Evolutionary conservation across 2,113 vertebrate species (phyloP), one percentile per base, ranked within the genome.

Genomic region (Oenanthe melanoleuca): DNA sequence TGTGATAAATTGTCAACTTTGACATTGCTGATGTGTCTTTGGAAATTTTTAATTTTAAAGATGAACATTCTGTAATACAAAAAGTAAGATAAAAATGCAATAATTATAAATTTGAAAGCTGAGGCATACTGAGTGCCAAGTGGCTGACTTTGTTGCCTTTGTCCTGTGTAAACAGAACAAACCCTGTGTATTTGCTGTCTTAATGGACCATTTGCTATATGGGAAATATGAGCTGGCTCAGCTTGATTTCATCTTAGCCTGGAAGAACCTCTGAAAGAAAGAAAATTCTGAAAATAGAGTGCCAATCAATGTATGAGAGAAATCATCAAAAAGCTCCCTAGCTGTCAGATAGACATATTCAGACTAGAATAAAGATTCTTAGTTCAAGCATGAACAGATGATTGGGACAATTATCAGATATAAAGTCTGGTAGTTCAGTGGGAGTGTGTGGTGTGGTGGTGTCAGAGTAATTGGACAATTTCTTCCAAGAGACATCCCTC

Each of bases 81-180:
- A 95, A 89, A 49, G 17, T 25, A 56, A 79, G 45, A 79, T 53
- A 75, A 85, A 93, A 93, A 29, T 49, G 18, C 26, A 72, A 9
- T 61, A 34, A 87, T 71, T 86, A 53, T 13, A 81, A 29, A 75
- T 69, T 64, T 89, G 63, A 95, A 94, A 77, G 66, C 45, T 79
- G 57, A 37, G 12, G 11, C 8, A 25, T 45, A 56, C 24, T 40
- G 47, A 66, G 24, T 78, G 56, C 77, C 65, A 81, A 74, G 49
- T 52, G 49, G 44, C 37, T 80, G 72, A 81, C 40, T 64, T 82
- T 61, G 34, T 63, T 80, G 29, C 59, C 38, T 88, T 90, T 94
- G n/a, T 87, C 28, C 53, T 73, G 12, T 69, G n/a, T 25, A 90
- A 93, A 82, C 9, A 90, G 71, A 85, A 71, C 17, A 75, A 95